Evolutionary conservation across 2,888 invertebrate genomes (phyloP).

Genomic region (Polyommatus iphigenia): DNA sequence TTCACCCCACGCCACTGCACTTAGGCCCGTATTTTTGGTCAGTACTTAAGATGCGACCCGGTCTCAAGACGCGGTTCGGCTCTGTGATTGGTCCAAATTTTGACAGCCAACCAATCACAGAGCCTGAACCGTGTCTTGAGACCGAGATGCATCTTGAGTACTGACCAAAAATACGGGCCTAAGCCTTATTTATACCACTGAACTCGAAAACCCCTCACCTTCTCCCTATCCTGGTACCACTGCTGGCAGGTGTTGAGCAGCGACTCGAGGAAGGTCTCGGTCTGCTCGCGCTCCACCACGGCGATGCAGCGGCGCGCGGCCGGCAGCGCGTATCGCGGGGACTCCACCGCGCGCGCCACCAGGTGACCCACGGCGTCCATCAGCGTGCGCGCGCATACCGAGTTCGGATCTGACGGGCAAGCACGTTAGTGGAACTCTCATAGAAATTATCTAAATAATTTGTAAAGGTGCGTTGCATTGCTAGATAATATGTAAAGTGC

Average conservation of each 20-base stretch:
- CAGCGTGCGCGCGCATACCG: slow-evolving; percentile 82
- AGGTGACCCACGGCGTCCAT: slow-evolving; percentile 93
- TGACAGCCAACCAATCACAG: too few species aligned
- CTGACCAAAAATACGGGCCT: too few species aligned
- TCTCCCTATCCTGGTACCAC: slow-evolving; percentile 92
- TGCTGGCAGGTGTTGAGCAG: slow-evolving; percentile 94
- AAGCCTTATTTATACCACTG: too few species aligned
- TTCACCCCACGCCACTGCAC: too few species aligned
- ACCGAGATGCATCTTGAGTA: too few species aligned
- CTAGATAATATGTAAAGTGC: too few species aligned
- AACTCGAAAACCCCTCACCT: slow-evolving; percentile 57
- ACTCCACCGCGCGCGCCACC: slow-evolving; percentile 89
- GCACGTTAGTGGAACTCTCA: neutral
- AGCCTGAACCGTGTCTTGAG: too few species aligned
- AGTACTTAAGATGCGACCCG: too few species aligned
- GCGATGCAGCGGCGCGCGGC: slow-evolving; percentile 92
- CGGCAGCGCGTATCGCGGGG: slow-evolving; percentile 88
- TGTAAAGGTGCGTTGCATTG: neutral
- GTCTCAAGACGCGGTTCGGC: too few species aligned
- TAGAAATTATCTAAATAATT: neutral
- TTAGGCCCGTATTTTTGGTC: too few species aligned
- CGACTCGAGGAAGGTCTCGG: slow-evolving; percentile 93
- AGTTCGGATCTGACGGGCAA: slow-evolving; percentile 84
- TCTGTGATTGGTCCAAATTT: too few species aligned
- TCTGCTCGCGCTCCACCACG: slow-evolving; percentile 92